Base-by-base conservation (phyloP, 2,113 vertebrate genomes). In the Stigmatopora nigra region DNA sequence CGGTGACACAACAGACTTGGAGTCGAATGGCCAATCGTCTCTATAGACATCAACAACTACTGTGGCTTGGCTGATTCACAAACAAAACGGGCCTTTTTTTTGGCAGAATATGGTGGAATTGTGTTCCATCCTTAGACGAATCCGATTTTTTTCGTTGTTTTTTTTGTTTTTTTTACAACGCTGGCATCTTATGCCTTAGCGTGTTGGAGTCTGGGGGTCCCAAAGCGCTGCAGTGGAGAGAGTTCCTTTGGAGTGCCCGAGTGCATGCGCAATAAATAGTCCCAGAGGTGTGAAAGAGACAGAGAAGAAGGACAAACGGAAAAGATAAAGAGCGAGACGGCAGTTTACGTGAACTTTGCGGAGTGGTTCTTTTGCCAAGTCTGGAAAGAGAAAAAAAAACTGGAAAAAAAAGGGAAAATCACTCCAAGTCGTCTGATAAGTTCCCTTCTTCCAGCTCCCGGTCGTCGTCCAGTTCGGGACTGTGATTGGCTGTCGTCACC, bases 231-330 rank as follows among this genome's bases (percentile, higher is more conserved):
- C 90, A 87, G 89, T 91, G 91, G 84, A 91, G 84, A 91, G 92
- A 95, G 93, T 95, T 98, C 95, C 94, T 96, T 92, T 90, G 93
- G 93, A 90, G 80, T 87, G 88, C 85, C 93, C 90, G 90, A 91
- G 93, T 92, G 91, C 95, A 97, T 97, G 95, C 93, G 93, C 93
- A 98, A 98, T 98, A 99, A 99, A 98, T 96, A 97, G 94, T 98
- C 96, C 94, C 92, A 93, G 93, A 94, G 94, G 95, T 84, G 87
- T 72, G 76, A 81, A 78, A 72, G 73, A 74, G 68, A 19, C 46
- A 66, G 79, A 76, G 69, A 76, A 92, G 91, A 81, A 91, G 89
- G n/a, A n/a, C n/a, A 92, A 92, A 93, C 92, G 92, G 92, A 44
- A 44, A n/a, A 9, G 8, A 12, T 5, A 17, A 17, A 19, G 38